Evolutionary conservation across 2,888 invertebrate genomes (phyloP), one percentile per base, ranked within the genome.

Genomic region (Trachelus iudaicus): DNA sequence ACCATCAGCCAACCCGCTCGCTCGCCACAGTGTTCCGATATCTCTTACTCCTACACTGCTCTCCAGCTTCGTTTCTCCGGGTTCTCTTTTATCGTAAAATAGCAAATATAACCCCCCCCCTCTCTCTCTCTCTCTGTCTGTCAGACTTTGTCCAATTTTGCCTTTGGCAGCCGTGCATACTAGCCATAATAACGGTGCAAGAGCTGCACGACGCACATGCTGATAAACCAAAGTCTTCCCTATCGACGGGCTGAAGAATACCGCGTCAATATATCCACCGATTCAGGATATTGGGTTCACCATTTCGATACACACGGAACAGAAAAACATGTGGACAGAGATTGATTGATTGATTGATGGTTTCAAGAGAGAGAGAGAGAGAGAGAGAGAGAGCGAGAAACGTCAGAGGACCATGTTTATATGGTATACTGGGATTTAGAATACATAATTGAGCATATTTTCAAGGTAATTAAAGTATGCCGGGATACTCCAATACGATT

Each of bases 281-380:
- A 12, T 37, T 37, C 3, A 12, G 12, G 12, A 37, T 37, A 37
- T 12, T 37, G 35, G 3, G 35, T 37, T 12, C 35, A 37, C 35
- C 12, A 37, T 37, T 37, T 37, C 35, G 4, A 76, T 40, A 30
- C 35, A 73, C 30, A 40, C 12, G 68, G 76, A 78, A 79, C 76
- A 77, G 79, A 69, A 76, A 79, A 79, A 79, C 75, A 30, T 56
- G 76, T 34, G 2, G n/a, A n/a, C n/a, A n/a, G n/a, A n/a, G n/a
- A n/a, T n/a, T n/a, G n/a, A n/a, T n/a, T n/a, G n/a, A n/a, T n/a
- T n/a, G n/a, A n/a, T n/a, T n/a, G n/a, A n/a, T n/a, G n/a, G n/a
- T n/a, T n/a, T n/a, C n/a, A n/a, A n/a, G 40, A 56, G 40, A 75
- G 69, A 34, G 76, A 78, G 35, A 13, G 69, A 76, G 81, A 11